These are phyloP conservation scores for Thunnus thynnus DNA, from an alignment of 2,113 vertebrate genomes.

Conservation along the genomic window DNA sequence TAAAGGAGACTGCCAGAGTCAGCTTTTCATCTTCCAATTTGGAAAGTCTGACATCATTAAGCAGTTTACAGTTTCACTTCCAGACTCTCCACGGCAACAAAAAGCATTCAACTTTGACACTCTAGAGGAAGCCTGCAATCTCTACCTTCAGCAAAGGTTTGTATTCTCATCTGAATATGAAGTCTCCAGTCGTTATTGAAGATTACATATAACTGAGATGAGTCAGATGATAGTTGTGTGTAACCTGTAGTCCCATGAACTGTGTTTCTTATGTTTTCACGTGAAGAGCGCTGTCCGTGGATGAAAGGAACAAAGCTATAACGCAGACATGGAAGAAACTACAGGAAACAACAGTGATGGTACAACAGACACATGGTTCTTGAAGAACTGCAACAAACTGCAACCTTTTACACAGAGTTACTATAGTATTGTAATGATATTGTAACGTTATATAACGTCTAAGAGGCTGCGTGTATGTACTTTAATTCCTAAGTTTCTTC, in stretches of 20 bases:
- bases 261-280: constrained; percentile 47
- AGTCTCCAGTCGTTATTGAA: not conserved
- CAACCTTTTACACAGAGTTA: not conserved
- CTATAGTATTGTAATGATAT: not conserved
- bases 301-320: constrained; percentile 64
- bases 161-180: constrained; percentile 7
- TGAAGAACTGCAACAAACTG: not conserved
- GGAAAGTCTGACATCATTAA: constrained; percentile 51
- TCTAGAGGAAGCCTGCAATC: constrained; percentile 67
- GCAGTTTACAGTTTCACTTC: constrained; percentile 22
- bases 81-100: constrained; percentile 24
- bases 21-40: constrained; percentile 72
- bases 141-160: constrained; percentile 79
- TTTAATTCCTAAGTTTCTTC: not conserved
- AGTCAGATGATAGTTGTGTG: not conserved
- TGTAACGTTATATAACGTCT: not conserved
- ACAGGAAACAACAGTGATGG: constrained; percentile 20
- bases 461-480: not conserved
- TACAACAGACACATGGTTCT: constrained; percentile 6
- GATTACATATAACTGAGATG: not conserved
- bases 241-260: not conserved
- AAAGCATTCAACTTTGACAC: constrained; percentile 3
- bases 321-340: constrained; percentile 68
- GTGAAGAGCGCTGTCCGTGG: constrained; percentile 62
- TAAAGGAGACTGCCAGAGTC: constrained; percentile 38